Evolutionary conservation across 2,113 vertebrate genomes (phyloP), one percentile per base, ranked within the genome.

Genomic region (Danionella cerebrum): DNA sequence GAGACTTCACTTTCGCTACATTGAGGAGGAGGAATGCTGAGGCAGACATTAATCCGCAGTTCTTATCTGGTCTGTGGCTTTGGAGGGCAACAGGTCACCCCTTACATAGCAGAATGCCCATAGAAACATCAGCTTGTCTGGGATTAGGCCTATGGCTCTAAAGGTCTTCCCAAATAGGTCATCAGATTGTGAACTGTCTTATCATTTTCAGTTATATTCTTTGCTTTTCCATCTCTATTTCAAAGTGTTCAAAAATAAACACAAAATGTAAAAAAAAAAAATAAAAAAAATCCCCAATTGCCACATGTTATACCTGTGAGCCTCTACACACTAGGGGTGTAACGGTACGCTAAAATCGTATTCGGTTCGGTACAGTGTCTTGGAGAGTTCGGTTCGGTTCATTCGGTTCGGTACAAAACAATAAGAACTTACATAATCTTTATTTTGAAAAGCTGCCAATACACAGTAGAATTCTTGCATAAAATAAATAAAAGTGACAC

Each of bases 1-100:
- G 52, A 71, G 54, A 70, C 64, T 66, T 68, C 39, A 59, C 36
- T 70, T 52, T 67, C 51, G 24, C 62, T 58, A 72, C 38, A 44
- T 24, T 50, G 63, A 45, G 53, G 51, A 62, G 52, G 25, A 76
- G 65, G 69, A 66, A 74, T 63, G 50, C 36, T 45, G 39, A 18
- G 12, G n/a, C 5, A 14, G 18, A 48, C 3, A 10, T 53, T 48
- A 66, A 71, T 29, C 38, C 42, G 2, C 58, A 33, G 14, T 31
- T 33, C 27, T 65, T 58, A 65, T 71, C 59, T 71, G 52, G 21
- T 47, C 54, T 52, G 47, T 19, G 45, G 70, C 35, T 25, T 29
- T 51, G 8, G 38, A 21, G 45, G 45, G 33, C 41, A 60, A 25
- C 63, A 76, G 70, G 66, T 62, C 70, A 66, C 13, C 24, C 36